Conservation (phyloP, 2,888 invertebrate species). For the Chrysotoxum bicinctum region DNA sequence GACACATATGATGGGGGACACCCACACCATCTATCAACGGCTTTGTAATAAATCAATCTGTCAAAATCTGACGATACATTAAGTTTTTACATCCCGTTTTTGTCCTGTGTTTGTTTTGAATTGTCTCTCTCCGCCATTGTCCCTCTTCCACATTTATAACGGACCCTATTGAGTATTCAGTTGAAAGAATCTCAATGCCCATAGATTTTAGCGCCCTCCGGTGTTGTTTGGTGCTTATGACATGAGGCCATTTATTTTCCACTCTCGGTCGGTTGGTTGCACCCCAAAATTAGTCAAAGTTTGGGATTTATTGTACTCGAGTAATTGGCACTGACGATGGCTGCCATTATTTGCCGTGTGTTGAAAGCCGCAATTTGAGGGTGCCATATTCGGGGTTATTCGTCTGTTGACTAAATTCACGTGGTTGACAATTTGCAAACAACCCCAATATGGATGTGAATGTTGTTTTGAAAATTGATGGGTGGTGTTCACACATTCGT, state of each 20-base stretch:
- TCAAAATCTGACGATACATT: conserved; percentile 65
- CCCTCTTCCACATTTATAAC: not conserved
- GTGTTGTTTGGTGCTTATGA: conserved; percentile 20
- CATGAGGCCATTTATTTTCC: conserved; percentile 60
- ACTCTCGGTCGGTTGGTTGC: conserved; percentile 51
- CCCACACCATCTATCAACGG: conserved; percentile 64
- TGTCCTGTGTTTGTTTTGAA: conserved; percentile 16
- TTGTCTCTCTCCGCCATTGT: not conserved
- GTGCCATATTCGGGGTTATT: not conserved
- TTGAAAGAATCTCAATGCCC: conserved; percentile 19
- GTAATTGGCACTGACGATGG: conserved; percentile 47
- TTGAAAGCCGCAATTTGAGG: conserved; percentile 41
- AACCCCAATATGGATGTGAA: conserved; percentile 9
- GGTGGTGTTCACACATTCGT: conserved; percentile 22
- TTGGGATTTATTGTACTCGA: conserved; percentile 52
- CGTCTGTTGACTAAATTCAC: conserved; percentile 39
- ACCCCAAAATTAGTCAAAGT: conserved; percentile 61
- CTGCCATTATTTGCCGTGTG: conserved; percentile 23
- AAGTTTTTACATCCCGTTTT: conserved; percentile 53
- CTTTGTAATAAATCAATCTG: conserved; percentile 67
- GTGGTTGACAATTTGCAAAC: conserved; percentile 37
- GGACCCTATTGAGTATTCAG: conserved; percentile 7
- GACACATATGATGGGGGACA: conserved; percentile 52
- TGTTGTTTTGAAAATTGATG: conserved; percentile 4
- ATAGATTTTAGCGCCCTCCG: conserved; percentile 12